Evolutionary conservation across 2,888 invertebrate species (phyloP), one percentile per base, ranked within the genome.

Genomic region (Anagyrus pseudococci): DNA sequence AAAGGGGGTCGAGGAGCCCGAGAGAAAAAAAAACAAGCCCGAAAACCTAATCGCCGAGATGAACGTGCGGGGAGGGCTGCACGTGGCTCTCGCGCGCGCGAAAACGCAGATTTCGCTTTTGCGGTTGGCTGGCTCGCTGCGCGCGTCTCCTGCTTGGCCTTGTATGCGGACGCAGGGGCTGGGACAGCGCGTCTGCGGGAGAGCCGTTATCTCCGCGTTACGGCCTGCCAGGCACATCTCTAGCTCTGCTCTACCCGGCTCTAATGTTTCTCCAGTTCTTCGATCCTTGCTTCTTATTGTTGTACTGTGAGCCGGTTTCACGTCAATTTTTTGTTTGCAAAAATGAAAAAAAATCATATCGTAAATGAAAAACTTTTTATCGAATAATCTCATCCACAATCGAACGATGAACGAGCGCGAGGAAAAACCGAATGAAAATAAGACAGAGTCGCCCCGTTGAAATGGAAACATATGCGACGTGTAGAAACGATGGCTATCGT

Each of bases 181-280:
- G 44, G 25, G 52, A 25, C 10, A 22, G 26, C 13, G n/a, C n/a
- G 43, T n/a, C 54, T 22, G 59, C 33, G 22, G 40, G 25, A 26
- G 56, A 33, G 55, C 56, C 69, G 76, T 79, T 80, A 79, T 80
- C 80, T 78, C 70, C 69, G 71, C 77, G 78, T 77, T 75, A 79
- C 75, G 78, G 75, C 75, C 77, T 79, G 74, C 74, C 78, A 77
- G 77, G 76, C 78, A 76, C 78, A 79, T 79, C 79, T 73, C 74
- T 40, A 4, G 47, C 50, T 67, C 60, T 58, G 56, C 41, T 62
- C 33, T 40, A 17, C 37, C 20, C 19, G 17, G 29, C 19, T 44
- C 26, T 19, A 19, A 1, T 46, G 47, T 37, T 37, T 41, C 48
- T 41, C 19, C 33, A 20, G 25, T 17, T 49, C 33, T 48, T n/a